Evolutionary conservation across 2,888 invertebrate genomes (phyloP), one percentile per base, ranked within the genome.

Genomic region (Zeuzera pyrina): DNA sequence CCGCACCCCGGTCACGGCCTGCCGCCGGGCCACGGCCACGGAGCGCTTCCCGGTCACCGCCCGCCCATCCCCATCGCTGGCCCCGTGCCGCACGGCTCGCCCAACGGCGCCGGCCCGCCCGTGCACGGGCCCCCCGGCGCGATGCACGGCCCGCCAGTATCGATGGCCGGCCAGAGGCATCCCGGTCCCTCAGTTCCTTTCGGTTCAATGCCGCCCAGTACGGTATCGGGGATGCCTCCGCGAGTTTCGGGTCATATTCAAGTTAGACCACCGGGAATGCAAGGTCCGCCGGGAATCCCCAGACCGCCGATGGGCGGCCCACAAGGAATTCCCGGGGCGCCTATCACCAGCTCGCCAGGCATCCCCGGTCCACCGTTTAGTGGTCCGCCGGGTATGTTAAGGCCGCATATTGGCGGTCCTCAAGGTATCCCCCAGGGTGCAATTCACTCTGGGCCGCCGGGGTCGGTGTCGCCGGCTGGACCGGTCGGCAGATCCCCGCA

Each of bases 1-100:
- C 31, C 45, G 15, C 24, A 47, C 29, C 15, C 26, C 12, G 42
- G 27, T 12, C 37, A 11, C 27, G 45, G 34, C 11, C 47, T 36
- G 22, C 37, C 38, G 22, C 37, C 38, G 16, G 39, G 14, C 26
- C 40, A 27, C 29, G 2, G 41, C 15, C 35, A 23, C 32, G 7
- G 22, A 16, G 15, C 15, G 3, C 31, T 21, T 15, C 32, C 38
- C 6, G 33, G 33, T 25, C 41, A n/a, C n/a, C n/a, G n/a, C n/a
- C n/a, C n/a, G n/a, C n/a, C 34, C 31, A 34, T 1, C 29, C 29
- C 21, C n/a, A 12, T 22, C n/a, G 16, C 31, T 7, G 25, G 30
- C 10, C 35, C 35, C 0, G 26, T 25, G 2, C 14, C 19, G 21
- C 12, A 31, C 26, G 42, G 29, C n/a, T 30, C 35, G 10, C 42